A percentile compares a stretch with the other conserved stretches of the same genome.
phyloP scores from a whole-genome alignment of 2,888 invertebrate genomes.

The Plebejus melissa region DNA sequence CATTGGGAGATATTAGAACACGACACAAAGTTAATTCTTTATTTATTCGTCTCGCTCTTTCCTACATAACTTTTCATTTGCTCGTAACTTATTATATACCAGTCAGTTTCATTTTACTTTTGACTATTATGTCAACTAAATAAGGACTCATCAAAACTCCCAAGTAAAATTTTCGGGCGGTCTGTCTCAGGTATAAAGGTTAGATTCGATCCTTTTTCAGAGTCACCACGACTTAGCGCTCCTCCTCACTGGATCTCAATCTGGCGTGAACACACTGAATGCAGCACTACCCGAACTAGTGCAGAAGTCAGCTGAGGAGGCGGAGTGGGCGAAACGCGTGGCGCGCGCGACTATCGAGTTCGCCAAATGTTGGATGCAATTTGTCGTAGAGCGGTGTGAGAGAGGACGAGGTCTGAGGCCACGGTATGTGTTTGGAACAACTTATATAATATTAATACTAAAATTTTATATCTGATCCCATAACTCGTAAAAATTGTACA shows the following conservation, averaged over 20 bases:
- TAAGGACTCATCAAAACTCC: neutral
- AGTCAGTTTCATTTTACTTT: too few relatives aligned
- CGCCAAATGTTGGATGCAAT: slow-evolving; percentile 92
- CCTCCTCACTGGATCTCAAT: slow-evolving; percentile 39
- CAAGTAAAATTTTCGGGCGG: neutral
- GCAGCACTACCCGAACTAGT: slow-evolving; percentile 23
- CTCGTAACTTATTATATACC: too few relatives aligned
- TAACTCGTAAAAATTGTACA: too few relatives aligned
- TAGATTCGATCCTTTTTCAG: slow-evolving; percentile 16
- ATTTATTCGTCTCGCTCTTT: too few relatives aligned
- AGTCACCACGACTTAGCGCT: slow-evolving; percentile 44
- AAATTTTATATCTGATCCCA: too few relatives aligned
- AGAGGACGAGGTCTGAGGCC: slow-evolving; percentile 88
- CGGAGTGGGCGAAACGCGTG: slow-evolving; percentile 52
- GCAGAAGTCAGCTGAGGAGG: slow-evolving; percentile 43
- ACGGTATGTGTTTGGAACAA: slow-evolving; percentile 46
- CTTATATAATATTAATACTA: too few relatives aligned
- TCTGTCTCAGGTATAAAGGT: neutral
- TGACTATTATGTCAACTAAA: too few relatives aligned
- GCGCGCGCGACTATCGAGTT: slow-evolving; percentile 62
- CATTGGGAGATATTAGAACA: neutral
- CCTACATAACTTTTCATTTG: too few relatives aligned
- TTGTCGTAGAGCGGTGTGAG: slow-evolving; percentile 91
- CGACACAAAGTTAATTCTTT: too few relatives aligned
- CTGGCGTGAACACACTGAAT: slow-evolving; percentile 28